Base-by-base conservation (phyloP, 2,797 vertebrate species). In the Xenops minutus region DNA sequence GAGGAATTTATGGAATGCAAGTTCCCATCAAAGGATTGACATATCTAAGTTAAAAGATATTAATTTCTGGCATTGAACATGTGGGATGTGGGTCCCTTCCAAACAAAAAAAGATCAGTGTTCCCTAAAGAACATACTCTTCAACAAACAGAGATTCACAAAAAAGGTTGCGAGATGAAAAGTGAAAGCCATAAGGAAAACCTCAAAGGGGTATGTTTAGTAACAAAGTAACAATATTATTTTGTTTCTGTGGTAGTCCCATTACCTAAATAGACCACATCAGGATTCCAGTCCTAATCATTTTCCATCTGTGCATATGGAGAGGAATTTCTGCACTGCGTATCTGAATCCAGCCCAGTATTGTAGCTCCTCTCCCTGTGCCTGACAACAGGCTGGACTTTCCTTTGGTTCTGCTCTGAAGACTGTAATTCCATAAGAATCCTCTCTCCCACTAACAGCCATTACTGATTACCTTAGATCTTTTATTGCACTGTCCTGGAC, bases 341-440 rank as follows among this genome's bases (percentile, higher is more conserved):
- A 49, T 49, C 21, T 80, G 61, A 80, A 61, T 36, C 26, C 36
- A 48, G 51, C 29, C 34, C 15, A 12, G 29, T 0, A 0, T 19
- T 67, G 30, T 27, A 5, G 29, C 37, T 71, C 39, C 21, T 81
- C 55, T 78, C 30, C n/a, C 3, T 1, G 7, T 3, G 3, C 36
- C 18, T 34, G 20, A 59, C 22, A 49, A 41, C 1, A 8, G 32
- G 29, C 41, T 6, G 2, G 1, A 71, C 26, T 29, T 43, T 39
- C 23, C 54, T 78, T 66, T 21, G 5, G 0, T 3, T 26, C 15
- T 59, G 44, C 59, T 77, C 61, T 22, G 10, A 10, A 84, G 66
- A 36, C 7, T 30, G 15, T 43, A 71, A 62, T 49, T 69, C 64
- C 84, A 48, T 9, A 49, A 39, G 24, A 39, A 85, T 12, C 8